Conservation (phyloP, 2,888 invertebrate species). For the Drosophila dives region DNA sequence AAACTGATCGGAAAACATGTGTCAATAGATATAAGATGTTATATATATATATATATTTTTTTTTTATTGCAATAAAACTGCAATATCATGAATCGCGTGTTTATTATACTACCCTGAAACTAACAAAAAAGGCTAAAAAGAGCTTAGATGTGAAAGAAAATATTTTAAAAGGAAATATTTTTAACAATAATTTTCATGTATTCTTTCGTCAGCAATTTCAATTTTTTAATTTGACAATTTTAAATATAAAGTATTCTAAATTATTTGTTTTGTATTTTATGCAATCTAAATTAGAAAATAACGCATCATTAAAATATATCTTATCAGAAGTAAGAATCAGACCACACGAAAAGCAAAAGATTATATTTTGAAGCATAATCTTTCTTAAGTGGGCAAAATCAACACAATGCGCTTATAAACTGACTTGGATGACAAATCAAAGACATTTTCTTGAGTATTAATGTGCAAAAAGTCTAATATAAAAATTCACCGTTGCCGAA, state of each 20-base stretch:
- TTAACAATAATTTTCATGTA: neutral
- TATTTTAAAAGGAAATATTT: neutral
- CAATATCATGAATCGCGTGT: slow-evolving; percentile 47
- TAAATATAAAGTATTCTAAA: neutral
- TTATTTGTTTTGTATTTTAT: neutral
- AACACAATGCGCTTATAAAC: neutral
- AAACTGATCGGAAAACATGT: neutral
- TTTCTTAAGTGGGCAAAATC: neutral
- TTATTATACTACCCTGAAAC: slow-evolving; percentile 16
- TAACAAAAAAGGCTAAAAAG: too few relatives aligned
- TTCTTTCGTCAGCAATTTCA: neutral
- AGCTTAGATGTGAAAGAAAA: neutral
- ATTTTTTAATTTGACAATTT: neutral
- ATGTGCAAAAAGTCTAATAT: accelerated
- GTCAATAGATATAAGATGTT: too few relatives aligned
- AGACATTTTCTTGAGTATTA: neutral
- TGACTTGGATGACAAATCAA: neutral
- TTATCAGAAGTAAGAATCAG: slow-evolving; percentile 56
- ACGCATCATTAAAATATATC: slow-evolving; percentile 58
- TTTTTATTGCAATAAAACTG: slow-evolving; percentile 1
- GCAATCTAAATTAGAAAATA: slow-evolving; percentile 22
- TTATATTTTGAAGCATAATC: slow-evolving; percentile 11
- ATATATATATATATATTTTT: neutral
- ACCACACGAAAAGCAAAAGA: slow-evolving; percentile 33
- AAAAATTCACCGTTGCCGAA: neutral